phyloP scores from a whole-genome alignment of 2,888 invertebrate species.

The Seira musarum region DNA sequence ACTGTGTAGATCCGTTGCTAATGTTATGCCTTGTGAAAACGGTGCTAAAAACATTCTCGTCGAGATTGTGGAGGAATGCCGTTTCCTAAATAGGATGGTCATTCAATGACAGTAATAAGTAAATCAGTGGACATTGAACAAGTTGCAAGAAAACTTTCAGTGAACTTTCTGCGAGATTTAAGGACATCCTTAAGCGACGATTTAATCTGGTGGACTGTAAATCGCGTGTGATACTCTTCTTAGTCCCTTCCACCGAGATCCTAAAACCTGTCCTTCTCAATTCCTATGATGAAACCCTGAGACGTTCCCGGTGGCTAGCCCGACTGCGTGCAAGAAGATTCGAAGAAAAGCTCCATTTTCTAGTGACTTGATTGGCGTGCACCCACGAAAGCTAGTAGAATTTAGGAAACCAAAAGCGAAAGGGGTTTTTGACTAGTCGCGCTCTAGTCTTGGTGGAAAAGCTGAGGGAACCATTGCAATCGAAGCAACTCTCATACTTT shows the following conservation, averaged over 20 bases:
- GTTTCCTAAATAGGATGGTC: too few species aligned
- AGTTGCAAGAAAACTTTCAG: too few species aligned
- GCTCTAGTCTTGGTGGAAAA: background rate
- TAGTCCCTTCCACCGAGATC: background rate
- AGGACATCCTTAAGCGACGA: too few species aligned
- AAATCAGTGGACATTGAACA: too few species aligned
- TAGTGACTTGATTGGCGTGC: background rate
- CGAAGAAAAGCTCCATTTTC: background rate
- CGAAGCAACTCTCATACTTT: slow-evolving; percentile 11
- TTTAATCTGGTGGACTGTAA: background rate
- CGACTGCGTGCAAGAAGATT: background rate
- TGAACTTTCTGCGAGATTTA: too few species aligned
- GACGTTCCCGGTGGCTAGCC: background rate
- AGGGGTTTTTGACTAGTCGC: background rate
- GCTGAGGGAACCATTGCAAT: background rate
- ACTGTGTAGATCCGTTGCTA: too few species aligned
- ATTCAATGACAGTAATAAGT: too few species aligned
- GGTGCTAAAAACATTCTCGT: background rate
- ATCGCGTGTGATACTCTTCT: background rate
- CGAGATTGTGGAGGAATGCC: too few species aligned
- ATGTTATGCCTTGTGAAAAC: background rate
- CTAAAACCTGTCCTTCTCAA: background rate
- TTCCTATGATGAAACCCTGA: background rate
- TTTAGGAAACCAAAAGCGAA: background rate
- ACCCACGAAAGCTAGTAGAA: background rate